A percentile compares a stretch with the other conserved stretches of the same genome.
phyloP scores from a whole-genome alignment of 2,113 vertebrate species.

The Zeus faber region DNA sequence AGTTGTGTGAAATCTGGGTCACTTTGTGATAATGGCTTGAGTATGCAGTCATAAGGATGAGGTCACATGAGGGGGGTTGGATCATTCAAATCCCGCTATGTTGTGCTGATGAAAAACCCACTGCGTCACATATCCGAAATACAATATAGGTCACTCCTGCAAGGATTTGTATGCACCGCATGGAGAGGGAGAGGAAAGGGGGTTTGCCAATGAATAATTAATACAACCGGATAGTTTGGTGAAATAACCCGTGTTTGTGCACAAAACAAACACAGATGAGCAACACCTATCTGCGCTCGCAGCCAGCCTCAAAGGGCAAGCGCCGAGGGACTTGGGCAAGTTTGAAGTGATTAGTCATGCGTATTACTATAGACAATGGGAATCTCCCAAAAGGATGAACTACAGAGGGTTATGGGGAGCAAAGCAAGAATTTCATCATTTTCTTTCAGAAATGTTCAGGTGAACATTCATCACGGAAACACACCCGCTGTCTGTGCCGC shows the following conservation, averaged over 20 bases:
- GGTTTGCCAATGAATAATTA: conserved; percentile 83
- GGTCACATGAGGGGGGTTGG: conserved; percentile 55
- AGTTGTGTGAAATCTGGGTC: conserved; percentile 48
- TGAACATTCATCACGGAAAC: background rate
- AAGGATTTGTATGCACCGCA: conserved; percentile 41
- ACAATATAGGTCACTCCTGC: conserved; percentile 60
- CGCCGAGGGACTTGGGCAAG: conserved; percentile 82
- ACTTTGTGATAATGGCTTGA: conserved; percentile 47
- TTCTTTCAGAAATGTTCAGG: conserved; percentile 61
- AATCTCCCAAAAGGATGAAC: conserved; percentile 73
- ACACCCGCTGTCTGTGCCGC: background rate
- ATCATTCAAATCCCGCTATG: conserved; percentile 37
- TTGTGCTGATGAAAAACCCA: conserved; percentile 37
- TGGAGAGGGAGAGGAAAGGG: conserved; percentile 10
- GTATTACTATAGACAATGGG: conserved; percentile 85
- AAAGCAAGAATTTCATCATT: conserved; percentile 75
- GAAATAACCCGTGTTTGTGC: conserved; percentile 88
- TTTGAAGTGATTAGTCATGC: conserved; percentile 87
- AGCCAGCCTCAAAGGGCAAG: conserved; percentile 81
- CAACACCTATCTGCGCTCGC: conserved; percentile 78
- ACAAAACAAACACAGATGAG: conserved; percentile 83
- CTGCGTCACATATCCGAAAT: conserved; percentile 28
- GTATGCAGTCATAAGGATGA: conserved; percentile 41
- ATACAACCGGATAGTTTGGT: conserved; percentile 70
- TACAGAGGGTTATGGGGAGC: conserved; percentile 59